These are phyloP conservation scores for Tarsius wallacei DNA, from an alignment of 2,797 vertebrate genomes.

Conservation along the genomic window DNA sequence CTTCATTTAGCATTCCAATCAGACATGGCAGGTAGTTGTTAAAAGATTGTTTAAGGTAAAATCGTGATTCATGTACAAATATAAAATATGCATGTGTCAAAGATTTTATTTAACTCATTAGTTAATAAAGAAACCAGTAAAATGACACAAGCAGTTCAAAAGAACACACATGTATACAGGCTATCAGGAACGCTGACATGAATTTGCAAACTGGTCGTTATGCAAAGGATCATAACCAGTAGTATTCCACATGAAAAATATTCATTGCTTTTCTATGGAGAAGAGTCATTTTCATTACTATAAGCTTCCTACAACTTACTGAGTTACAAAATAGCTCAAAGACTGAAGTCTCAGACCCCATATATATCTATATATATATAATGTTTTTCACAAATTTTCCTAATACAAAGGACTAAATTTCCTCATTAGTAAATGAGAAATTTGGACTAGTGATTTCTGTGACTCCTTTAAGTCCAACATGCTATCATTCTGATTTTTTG, in stretches of 20 bases:
- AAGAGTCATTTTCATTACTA: neutral
- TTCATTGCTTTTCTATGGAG: neutral
- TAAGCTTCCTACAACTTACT: neutral
- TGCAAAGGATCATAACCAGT: neutral
- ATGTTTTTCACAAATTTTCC: neutral
- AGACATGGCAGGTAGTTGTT: neutral
- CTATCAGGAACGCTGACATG: neutral
- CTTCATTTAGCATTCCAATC: neutral
- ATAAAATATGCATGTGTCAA: neutral
- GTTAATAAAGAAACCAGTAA: neutral
- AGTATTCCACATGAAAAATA: neutral
- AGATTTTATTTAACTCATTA: neutral
- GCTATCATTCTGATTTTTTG: neutral
- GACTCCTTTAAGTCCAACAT: neutral
- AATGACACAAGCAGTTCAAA: neutral
- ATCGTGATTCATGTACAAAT: neutral
- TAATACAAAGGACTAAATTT: neutral
- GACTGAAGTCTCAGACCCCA: neutral
- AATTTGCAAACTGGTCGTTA: neutral
- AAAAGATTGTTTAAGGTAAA: neutral
- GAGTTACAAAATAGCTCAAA: neutral
- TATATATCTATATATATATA: neutral
- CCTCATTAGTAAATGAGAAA: neutral
- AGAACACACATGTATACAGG: accelerated
- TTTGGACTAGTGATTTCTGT: neutral